Base-by-base conservation (phyloP, 2,888 invertebrate species). In the Meganola albula region DNA sequence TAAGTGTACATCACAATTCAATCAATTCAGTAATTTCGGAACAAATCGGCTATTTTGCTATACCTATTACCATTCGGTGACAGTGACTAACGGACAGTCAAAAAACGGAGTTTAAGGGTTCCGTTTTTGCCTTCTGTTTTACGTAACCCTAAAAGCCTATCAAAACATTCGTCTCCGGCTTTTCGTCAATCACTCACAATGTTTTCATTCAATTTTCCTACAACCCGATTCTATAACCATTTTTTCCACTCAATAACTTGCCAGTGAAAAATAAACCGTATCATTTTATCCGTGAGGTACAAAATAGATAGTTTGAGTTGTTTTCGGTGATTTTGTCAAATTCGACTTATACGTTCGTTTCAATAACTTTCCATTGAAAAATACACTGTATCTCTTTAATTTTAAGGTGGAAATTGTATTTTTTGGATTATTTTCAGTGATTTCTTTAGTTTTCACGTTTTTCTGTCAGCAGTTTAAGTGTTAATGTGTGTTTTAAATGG, bases 141-240 rank as follows among this genome's bases (percentile, higher is more conserved):
- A n/a, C 27, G 33, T 36, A 42, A 44, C 41, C 41, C 34, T 18
- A 40, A 41, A 53, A 45, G 30, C 38, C 48, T 48, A 57, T 54
- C 48, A 54, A 57, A 64, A 58, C 54, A 58, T 54, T 57, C 53
- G 45, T 51, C 51, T 53, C 49, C 38, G 40, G 40, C 42, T 40
- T 50, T 50, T 56, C 48, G 59, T 55, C 64, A 61, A 58, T 60
- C 62, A 60, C 53, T 48, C 51, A 24, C 46, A 47, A 44, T 63
- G 55, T 63, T 64, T 57, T 61, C 53, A 57, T 62, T 60, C 53
- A 45, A 62, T 63, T 63, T 63, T 59, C 58, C 46, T 40, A 47
- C 58, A 48, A 40, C 28, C 34, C 46, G 26, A 16, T 24, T 34
- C 25, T 21, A 10, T 24, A 27, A 14, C 10, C 26, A 27, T 29